Percentiles rank a stretch among this genome's conserved stretches.
phyloP scores from a whole-genome alignment of 1,140 invertebrate species.

The Aricia agestis region DNA sequence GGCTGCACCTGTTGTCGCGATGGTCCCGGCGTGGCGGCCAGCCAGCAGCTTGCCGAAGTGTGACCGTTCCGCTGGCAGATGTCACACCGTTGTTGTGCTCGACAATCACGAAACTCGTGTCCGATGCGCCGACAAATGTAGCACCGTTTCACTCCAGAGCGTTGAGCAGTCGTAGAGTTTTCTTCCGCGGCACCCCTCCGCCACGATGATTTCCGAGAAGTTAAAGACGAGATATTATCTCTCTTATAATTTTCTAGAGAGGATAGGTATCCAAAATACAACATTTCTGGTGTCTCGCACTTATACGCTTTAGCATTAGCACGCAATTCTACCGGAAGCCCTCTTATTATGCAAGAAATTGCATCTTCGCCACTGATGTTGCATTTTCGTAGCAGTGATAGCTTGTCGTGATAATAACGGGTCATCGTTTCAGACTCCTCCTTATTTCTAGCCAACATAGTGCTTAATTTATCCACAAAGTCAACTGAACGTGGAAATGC shows the following conservation, averaged over 20 bases:
- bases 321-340: too few species aligned
- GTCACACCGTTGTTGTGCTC: neutral
- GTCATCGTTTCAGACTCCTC: too few species aligned
- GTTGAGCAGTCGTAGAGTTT: neutral
- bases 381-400: too few species aligned
- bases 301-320: too few species aligned
- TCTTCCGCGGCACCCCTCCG: neutral
- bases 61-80: neutral
- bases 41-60: neutral
- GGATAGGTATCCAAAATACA: slow-evolving; percentile 15
- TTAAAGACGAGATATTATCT: neutral
- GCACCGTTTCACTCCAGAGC: neutral
- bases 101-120: neutral
- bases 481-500: neutral
- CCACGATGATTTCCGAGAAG: neutral
- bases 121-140: neutral
- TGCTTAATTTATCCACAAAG: neutral
- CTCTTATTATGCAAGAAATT: too few species aligned
- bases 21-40: too few species aligned
- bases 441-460: too few species aligned
- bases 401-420: too few species aligned
- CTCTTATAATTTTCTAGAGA: slow-evolving; percentile 21
- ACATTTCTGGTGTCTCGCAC: too few species aligned
- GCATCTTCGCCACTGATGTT: too few species aligned
- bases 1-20: too few species aligned